phyloP scores from a whole-genome alignment of 2,888 invertebrate species.

The Chymomyza fuscimana region DNA sequence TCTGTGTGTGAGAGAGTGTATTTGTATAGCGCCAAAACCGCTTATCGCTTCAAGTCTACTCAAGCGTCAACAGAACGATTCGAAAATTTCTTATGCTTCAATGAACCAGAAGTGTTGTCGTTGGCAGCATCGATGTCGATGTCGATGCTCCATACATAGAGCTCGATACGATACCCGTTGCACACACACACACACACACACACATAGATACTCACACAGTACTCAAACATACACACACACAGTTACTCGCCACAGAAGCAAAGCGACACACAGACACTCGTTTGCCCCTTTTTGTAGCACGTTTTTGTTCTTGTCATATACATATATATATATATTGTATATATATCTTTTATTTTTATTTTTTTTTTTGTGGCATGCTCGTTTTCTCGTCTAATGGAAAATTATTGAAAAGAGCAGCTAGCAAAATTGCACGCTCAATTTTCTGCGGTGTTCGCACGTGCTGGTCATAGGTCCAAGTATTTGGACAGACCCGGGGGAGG shows the following conservation, averaged over 20 bases:
- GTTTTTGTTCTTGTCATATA: conserved; percentile 2
- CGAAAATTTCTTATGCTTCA: conserved; percentile 74
- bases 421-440: conserved; percentile 60
- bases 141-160: background rate
- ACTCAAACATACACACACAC: background rate
- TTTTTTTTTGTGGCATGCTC: conserved; percentile 20
- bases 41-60: conserved; percentile 74
- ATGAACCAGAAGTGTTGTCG: conserved; percentile 70
- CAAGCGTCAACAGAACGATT: conserved; percentile 72
- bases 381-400: conserved; percentile 52
- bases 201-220: background rate
- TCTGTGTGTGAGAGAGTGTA: conserved; percentile 1
- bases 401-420: conserved; percentile 50
- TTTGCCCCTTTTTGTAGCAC: background rate
- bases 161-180: background rate
- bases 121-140: conserved; percentile 26
- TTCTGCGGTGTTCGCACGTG: conserved; percentile 31
- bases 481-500: no score
- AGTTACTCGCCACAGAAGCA: background rate
- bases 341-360: conserved; percentile 18
- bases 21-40: conserved; percentile 45
- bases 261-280: background rate
- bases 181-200: conserved; percentile 3
- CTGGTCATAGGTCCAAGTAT: background rate
- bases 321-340: background rate